These are phyloP conservation scores for Colletes latitarsis DNA, from an alignment of 1,140 invertebrate species.

Conservation along the genomic window DNA sequence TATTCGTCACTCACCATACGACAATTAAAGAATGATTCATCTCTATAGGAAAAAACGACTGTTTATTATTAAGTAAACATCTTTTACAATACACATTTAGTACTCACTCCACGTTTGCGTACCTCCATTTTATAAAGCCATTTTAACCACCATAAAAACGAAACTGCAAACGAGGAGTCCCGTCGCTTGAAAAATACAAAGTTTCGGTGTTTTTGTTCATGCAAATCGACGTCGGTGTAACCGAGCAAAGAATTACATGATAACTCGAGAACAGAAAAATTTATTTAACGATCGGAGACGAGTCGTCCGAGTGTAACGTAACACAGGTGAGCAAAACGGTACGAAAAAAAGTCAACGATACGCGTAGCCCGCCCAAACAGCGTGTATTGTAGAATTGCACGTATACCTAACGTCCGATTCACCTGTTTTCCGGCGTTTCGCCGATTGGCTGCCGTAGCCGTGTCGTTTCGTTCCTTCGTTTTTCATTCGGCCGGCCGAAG, in stretches of 20 bases:
- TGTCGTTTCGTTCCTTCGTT: conserved; percentile 67
- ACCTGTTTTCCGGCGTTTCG: conserved; percentile 58
- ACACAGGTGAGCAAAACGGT: neutral
- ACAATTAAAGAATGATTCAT: too few relatives aligned
- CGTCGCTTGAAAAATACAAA: too few relatives aligned
- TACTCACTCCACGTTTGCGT: too few relatives aligned
- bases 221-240: neutral
- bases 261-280: neutral
- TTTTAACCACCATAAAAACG: too few relatives aligned
- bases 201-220: too few relatives aligned
- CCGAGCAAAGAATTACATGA: neutral
- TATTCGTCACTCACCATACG: too few relatives aligned
- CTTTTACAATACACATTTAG: too few relatives aligned
- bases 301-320: neutral
- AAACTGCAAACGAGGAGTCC: too few relatives aligned
- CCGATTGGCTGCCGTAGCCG: conserved; percentile 70
- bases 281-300: neutral
- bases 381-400: conserved; percentile 25
- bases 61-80: too few relatives aligned
- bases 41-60: too few relatives aligned
- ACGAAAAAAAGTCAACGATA: neutral
- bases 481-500: conserved; percentile 60
- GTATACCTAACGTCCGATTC: conserved; percentile 48
- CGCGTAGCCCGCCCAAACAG: neutral
- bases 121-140: too few relatives aligned